Evolutionary conservation across 2,797 vertebrate genomes (phyloP).

Genomic region (Bovichtus diacanthus): DNA sequence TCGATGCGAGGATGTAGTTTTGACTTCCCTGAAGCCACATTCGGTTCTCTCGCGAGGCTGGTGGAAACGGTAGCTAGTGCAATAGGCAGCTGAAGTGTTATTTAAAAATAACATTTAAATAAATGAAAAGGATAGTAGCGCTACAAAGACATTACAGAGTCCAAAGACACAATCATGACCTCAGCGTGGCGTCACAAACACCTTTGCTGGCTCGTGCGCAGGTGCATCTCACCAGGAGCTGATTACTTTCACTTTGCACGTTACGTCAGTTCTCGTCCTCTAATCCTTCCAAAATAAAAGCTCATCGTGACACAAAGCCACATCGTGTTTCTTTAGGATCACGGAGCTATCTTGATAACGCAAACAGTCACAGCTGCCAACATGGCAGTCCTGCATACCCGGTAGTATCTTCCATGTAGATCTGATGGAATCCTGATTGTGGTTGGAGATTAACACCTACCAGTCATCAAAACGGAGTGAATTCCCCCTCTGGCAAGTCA

Average conservation of each 20-base stretch:
- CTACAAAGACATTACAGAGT: background rate
- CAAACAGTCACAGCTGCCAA: background rate
- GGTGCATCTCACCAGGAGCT: slow-evolving; percentile 18
- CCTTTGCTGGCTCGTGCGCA: background rate
- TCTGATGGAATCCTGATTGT: slow-evolving; percentile 50
- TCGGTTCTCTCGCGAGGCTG: background rate
- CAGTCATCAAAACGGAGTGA: slow-evolving; percentile 62
- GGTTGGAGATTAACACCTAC: slow-evolving; percentile 63
- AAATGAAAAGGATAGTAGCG: background rate
- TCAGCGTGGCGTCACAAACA: too few species aligned
- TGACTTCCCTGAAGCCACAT: background rate
- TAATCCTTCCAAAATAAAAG: slow-evolving; percentile 43
- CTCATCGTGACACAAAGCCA: background rate
- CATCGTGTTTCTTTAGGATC: background rate
- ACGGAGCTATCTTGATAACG: background rate
- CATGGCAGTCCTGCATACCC: background rate
- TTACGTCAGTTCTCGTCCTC: background rate
- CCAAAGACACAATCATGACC: background rate
- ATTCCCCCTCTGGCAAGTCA: slow-evolving; percentile 59
- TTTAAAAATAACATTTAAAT: too few species aligned
- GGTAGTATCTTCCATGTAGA: slow-evolving; percentile 20
- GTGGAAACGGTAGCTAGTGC: background rate
- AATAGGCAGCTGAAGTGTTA: background rate
- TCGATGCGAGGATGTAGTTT: background rate
- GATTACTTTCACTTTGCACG: background rate